Base-by-base conservation (phyloP, 2,113 vertebrate genomes). In the Tachysurus fulvidraco region DNA sequence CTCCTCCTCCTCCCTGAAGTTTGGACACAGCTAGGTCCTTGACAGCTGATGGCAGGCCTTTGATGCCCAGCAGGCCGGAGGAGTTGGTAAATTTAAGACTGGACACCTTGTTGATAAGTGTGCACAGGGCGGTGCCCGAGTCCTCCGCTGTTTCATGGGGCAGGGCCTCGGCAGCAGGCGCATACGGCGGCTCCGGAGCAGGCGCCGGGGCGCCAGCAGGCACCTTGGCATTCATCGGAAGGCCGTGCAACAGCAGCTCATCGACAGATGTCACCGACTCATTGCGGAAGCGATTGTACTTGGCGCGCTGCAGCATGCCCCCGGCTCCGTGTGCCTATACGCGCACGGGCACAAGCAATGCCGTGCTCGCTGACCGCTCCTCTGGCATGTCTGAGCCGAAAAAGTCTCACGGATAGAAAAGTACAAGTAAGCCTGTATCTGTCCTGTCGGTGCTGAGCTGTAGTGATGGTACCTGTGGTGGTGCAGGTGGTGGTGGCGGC, bases 261-360 rank as follows among this genome's bases (percentile, higher is more conserved):
- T 99, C 98, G 93, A 97, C 96, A 89, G 98, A 98, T 91, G 98
- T 98, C 95, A 99, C 97, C 87, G 98, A 99, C 96, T 99, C 98
- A 96, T 99, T 99, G 96, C 97, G 98, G 97, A 99, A 99, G 95
- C 98, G 98, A 95, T 97, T 99, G 95, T 99, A 99, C 95, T 99
- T 99, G 95, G 97, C 97, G 96, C 98, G 98, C 95, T 98, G 98
- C 97, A 98, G 98, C 98, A 99, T 99, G 95, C 98, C 98, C 98
- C 96, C 97, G 95, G 95, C 96, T 97, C 95, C 95, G 94, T 93
- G 95, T 94, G 95, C 93, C 94, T 95, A 97, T 95, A 96, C 96
- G 94, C 91, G 94, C 94, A 95, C 94, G 93, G 96, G 96, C 96
- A 96, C 95, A 96, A 94, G 94, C 94, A 93, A 94, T 94, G 95